Evolutionary conservation across 37 sponge, comb jelly and placozoan species (phyloP), one percentile per base, ranked within the genome.

Genomic region (Geodia barretti): DNA sequence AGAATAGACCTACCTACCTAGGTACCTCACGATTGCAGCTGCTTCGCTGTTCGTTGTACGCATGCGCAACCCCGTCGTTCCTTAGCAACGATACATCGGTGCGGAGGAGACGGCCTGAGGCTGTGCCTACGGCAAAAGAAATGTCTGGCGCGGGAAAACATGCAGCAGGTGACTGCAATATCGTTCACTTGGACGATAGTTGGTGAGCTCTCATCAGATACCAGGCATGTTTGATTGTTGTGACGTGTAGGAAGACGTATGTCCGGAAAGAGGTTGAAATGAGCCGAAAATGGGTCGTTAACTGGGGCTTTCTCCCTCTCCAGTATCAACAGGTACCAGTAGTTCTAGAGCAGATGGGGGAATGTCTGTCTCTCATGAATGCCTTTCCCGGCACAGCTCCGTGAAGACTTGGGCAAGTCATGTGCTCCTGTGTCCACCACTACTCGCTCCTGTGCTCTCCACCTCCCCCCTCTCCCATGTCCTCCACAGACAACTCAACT

Each of bases 221-320:
- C 39, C 62, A 59, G 40, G 9, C 58, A 26, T 2, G 32, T 24
- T 43, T 39, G 40, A 39, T 7, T 47, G 36, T 72, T 37, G 26
- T 72, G 40, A 39, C 79, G 20, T 85, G 65, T 62, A 95, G 95
- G 96, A 95, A 89, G 58, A 86, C 89, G 60, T 86, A 95, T 63
- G 91, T 95, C 23, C 67, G 54, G 54, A 83, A 76, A 70, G 96
- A 95, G 73, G 14, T 68, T 14, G 64, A 58, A 0, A 70, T 84
- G 7, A 64, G 38, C 17, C 89, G 87, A 67, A 43, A 39, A 23
- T 92, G 96, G 96, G 43, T 71, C 3, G 38, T 75, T 7, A 86
- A 63, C n/a, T 95, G 91, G 91, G 91, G 96, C 5, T 95, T 95
- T 54, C 70, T 95, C 4, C 20, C 72, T 30, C 68, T 79, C 14